phyloP scores from a whole-genome alignment of 2,113 vertebrate genomes.

The Nibea albiflora region DNA sequence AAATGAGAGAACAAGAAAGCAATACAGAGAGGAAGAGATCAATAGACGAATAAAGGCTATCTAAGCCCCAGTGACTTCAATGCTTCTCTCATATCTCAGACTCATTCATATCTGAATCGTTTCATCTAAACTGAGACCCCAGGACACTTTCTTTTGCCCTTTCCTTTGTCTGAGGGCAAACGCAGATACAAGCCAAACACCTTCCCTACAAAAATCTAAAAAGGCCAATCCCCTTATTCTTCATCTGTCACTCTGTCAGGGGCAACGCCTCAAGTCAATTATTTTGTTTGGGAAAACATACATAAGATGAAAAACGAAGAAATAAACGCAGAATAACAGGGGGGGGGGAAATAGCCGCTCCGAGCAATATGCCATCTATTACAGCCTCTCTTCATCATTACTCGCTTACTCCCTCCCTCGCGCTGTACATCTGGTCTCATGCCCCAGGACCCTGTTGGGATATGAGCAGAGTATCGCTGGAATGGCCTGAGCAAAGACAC shows the following conservation, averaged over 20 bases:
- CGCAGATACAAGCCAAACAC: slow-evolving; percentile 36
- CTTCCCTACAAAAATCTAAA: slow-evolving; percentile 29
- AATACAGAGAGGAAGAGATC: slow-evolving; percentile 59
- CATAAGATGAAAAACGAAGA: slow-evolving; percentile 37
- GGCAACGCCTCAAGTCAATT: slow-evolving; percentile 35
- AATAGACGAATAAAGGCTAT: slow-evolving; percentile 68
- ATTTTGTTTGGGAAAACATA: slow-evolving; percentile 39
- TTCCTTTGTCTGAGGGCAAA: slow-evolving; percentile 44
- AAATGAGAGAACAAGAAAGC: slow-evolving; percentile 45
- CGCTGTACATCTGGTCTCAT: slow-evolving; percentile 62
- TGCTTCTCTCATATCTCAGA: slow-evolving; percentile 56
- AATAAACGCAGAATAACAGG: slow-evolving; percentile 40
- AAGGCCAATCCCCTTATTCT: slow-evolving; percentile 11
- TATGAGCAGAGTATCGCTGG: slow-evolving; percentile 64
- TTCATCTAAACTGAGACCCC: slow-evolving; percentile 66
- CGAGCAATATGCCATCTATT: slow-evolving; percentile 52
- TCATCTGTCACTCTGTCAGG: slow-evolving; percentile 47
- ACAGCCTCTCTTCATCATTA: slow-evolving; percentile 49
- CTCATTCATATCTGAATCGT: slow-evolving; percentile 59
- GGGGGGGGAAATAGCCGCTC: slow-evolving; percentile 33
- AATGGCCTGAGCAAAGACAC: slow-evolving; percentile 63
- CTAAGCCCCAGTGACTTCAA: slow-evolving; percentile 51
- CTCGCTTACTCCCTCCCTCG: slow-evolving; percentile 35
- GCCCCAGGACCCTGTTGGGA: slow-evolving; percentile 65
- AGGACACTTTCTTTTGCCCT: slow-evolving; percentile 37